These are phyloP conservation scores for Ardeotis arabs DNA, from an alignment of 2,113 vertebrate genomes.

Conservation along the genomic window DNA sequence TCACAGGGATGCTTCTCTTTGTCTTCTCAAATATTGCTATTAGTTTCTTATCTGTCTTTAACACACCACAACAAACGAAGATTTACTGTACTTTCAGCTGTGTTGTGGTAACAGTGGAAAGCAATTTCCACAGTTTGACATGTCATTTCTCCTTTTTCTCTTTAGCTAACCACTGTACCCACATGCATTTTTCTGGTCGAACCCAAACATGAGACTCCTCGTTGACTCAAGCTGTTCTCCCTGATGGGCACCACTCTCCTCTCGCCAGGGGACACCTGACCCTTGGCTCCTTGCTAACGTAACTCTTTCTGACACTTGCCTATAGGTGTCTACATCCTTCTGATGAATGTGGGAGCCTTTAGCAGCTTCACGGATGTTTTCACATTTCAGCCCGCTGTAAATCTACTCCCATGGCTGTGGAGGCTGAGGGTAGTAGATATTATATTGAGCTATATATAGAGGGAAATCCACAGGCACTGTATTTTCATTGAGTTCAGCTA, in stretches of 20 bases:
- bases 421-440: neutral
- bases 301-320: neutral
- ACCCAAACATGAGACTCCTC: neutral
- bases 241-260: neutral
- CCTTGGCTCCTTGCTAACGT: neutral
- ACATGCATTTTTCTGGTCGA: neutral
- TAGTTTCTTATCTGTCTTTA: neutral
- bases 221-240: fast-evolving
- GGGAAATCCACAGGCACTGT: neutral
- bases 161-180: neutral
- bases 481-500: neutral
- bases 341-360: neutral
- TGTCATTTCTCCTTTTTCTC: neutral
- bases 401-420: neutral
- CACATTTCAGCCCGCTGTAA: neutral
- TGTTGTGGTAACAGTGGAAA: neutral
- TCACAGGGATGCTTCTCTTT: neutral
- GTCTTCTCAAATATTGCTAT: neutral
- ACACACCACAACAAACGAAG: neutral
- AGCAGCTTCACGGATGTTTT: neutral
- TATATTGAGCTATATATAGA: fast-evolving
- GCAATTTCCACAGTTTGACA: neutral
- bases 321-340: neutral
- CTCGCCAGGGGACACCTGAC: neutral
- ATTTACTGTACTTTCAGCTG: neutral